A percentile compares a stretch with the other conserved stretches of the same genome.
Conservation (phyloP, 2,888 invertebrate species). For the Margaritifera margaritifera region DNA sequence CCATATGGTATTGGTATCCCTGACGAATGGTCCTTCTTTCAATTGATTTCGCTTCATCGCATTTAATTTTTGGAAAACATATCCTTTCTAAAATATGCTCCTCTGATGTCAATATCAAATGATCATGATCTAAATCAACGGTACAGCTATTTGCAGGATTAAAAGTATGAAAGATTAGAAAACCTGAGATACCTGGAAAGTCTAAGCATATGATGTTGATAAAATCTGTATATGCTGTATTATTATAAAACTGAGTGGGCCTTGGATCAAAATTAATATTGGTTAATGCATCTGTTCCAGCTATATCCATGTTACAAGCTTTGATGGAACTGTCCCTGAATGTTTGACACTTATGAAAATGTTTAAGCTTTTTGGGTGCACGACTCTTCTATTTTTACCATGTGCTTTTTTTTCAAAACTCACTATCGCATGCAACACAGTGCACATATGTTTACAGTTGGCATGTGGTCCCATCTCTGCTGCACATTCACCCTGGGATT, state of each 20-base stretch:
- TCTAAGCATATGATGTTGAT: constrained; percentile 34
- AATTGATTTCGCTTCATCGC: not conserved
- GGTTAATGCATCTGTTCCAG: constrained; percentile 25
- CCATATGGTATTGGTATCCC: constrained; percentile 3
- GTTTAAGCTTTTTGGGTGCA: constrained; percentile 30
- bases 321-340: too few relatives aligned
- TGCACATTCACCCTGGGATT: constrained; percentile 45
- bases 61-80: constrained; percentile 10
- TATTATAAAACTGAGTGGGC: constrained; percentile 15
- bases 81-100: constrained; percentile 22
- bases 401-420: too few relatives aligned
- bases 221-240: constrained; percentile 13
- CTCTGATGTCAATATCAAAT: constrained; percentile 16
- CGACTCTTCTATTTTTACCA: constrained; percentile 11
- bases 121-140: constrained; percentile 34
- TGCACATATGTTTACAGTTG: constrained; percentile 40
- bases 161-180: constrained; percentile 33
- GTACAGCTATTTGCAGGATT: constrained; percentile 31
- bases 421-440: constrained; percentile 31
- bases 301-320: too few relatives aligned
- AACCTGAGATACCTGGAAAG: constrained; percentile 22
- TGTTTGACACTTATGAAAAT: constrained; percentile 32
- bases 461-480: constrained; percentile 42
- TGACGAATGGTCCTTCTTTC: constrained; percentile 15
- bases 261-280: constrained; percentile 34